Evolutionary conservation across 2,113 vertebrate genomes (phyloP).

Genomic region (Hyperopisus bebe): DNA sequence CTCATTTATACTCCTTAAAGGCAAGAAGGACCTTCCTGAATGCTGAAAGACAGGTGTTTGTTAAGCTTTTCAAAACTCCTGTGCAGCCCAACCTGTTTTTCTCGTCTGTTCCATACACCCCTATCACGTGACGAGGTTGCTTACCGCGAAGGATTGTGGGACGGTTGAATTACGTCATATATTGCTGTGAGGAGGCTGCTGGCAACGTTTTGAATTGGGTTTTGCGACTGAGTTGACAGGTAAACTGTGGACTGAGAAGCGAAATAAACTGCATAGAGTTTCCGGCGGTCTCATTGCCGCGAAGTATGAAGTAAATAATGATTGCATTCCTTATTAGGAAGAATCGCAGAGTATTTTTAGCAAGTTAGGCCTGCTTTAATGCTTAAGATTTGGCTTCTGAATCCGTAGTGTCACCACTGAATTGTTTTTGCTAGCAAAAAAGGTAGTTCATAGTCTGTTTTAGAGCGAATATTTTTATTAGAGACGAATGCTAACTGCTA

Average conservation of each 20-base stretch:
- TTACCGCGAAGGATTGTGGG: constrained; percentile 15
- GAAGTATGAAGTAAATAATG: background rate
- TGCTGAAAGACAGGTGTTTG: background rate
- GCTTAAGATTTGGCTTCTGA: background rate
- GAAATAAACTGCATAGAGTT: background rate
- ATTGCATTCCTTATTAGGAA: background rate
- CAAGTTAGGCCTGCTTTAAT: background rate
- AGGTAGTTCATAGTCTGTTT: background rate
- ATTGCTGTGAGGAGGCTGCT: background rate
- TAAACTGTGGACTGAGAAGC: background rate
- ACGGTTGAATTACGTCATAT: background rate
- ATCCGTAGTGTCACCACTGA: background rate
- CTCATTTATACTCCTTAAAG: background rate
- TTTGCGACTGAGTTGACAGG: background rate
- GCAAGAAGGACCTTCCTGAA: background rate
- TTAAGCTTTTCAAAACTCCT: background rate
- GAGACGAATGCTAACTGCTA: background rate
- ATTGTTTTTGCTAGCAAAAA: background rate
- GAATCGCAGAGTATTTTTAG: background rate
- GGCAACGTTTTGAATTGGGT: background rate
- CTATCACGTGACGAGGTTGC: constrained; percentile 13
- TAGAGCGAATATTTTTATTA: background rate
- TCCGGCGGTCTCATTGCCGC: no score
- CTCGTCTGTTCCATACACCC: background rate
- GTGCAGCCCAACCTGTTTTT: background rate